These are phyloP conservation scores for Gopherus flavomarginatus DNA, from an alignment of 2,113 vertebrate species.

Conservation along the genomic window DNA sequence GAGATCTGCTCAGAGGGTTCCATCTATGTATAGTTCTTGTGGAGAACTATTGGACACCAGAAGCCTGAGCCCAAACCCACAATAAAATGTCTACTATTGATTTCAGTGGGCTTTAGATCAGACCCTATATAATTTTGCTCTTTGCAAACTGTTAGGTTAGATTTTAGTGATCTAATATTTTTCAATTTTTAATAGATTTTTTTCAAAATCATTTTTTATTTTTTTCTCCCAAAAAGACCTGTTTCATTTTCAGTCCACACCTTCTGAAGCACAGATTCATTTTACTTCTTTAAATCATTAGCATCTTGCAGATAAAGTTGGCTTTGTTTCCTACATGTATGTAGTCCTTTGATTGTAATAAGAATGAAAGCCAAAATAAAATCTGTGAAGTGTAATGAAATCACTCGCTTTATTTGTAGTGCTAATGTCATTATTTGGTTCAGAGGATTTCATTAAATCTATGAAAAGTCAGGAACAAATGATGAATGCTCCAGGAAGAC, in stretches of 20 bases:
- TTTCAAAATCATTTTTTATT: neutral
- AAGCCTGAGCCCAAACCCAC: fast-evolving
- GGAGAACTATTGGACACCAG: neutral
- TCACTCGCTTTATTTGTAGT: neutral
- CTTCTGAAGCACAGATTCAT: slow-evolving; percentile 15
- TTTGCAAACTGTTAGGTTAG: neutral
- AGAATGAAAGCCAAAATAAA: slow-evolving; percentile 44
- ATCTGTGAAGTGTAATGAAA: slow-evolving; percentile 38
- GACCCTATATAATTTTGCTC: neutral
- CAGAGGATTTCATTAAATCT: slow-evolving; percentile 37
- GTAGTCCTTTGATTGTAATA: slow-evolving; percentile 37
- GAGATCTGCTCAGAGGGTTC: neutral
- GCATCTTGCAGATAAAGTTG: slow-evolving; percentile 43
- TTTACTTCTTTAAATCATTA: slow-evolving; percentile 59
- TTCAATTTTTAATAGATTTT: neutral
- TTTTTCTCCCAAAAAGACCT: neutral
- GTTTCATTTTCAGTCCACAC: slow-evolving; percentile 21
- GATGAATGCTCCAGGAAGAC: neutral
- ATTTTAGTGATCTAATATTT: neutral
- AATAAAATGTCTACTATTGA: neutral
- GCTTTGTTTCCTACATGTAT: slow-evolving; percentile 22
- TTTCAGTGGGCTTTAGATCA: neutral
- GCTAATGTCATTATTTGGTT: neutral
- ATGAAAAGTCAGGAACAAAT: slow-evolving; percentile 20
- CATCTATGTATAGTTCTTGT: neutral